Percentiles rank a stretch among this genome's conserved stretches.
phyloP scores from a whole-genome alignment of 2,797 vertebrate genomes.

The Sebastes jordani region DNA sequence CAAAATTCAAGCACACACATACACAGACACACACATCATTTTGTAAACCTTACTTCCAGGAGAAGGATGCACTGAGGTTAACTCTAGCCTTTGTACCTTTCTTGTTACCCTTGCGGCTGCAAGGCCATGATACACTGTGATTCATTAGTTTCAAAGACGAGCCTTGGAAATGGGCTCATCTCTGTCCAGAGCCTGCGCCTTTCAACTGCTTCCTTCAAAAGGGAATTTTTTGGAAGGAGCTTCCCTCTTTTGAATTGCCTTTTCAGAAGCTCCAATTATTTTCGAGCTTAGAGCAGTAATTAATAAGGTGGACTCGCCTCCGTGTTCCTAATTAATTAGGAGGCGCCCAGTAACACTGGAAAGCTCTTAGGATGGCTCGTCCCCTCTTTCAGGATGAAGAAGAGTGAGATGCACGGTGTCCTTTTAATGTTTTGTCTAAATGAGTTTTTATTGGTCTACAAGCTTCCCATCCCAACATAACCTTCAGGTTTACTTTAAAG shows the following conservation, averaged over 20 bases:
- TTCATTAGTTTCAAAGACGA: slow-evolving; percentile 77
- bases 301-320: slow-evolving; percentile 66
- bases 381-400: slow-evolving; percentile 32
- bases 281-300: slow-evolving; percentile 76
- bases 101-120: slow-evolving; percentile 52
- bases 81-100: slow-evolving; percentile 56
- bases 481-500: slow-evolving; percentile 8
- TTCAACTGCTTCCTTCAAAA: slow-evolving; percentile 74
- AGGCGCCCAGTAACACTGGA: slow-evolving; percentile 30
- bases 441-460: neutral
- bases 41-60: slow-evolving; percentile 35
- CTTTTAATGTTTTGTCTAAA: neutral
- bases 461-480: neutral
- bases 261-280: slow-evolving; percentile 78
- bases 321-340: slow-evolving; percentile 68
- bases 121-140: slow-evolving; percentile 61
- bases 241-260: slow-evolving; percentile 72
- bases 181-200: slow-evolving; percentile 53
- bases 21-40: neutral
- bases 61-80: slow-evolving; percentile 43
- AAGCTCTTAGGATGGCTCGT: slow-evolving; percentile 40
- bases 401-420: neutral
- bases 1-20: slow-evolving; percentile 13
- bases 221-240: slow-evolving; percentile 47
- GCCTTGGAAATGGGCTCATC: slow-evolving; percentile 59